Base-by-base conservation (phyloP, 2,113 vertebrate genomes). In the Dissostichus mawsoni region DNA sequence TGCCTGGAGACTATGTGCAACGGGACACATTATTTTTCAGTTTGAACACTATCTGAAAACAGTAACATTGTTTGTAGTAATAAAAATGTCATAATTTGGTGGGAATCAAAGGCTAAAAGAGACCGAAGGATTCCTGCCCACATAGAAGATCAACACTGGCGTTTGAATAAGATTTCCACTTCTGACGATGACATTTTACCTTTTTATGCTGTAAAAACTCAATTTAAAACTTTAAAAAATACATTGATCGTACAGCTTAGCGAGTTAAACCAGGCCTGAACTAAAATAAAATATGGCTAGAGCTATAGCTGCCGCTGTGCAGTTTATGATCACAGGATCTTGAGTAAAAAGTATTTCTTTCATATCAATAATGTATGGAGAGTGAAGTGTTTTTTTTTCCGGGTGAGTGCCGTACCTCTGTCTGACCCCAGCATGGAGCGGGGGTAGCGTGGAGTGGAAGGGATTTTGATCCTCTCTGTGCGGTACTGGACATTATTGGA, bases 391-490 rank as follows among this genome's bases (percentile, higher is more conserved):
- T 8, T 9, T n/a, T 68, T 52, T 64, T 62, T 16, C 52, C 3
- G 1, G 1, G 17, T 17, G 36, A n/a, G 44, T 4, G 12, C 87
- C 86, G 29, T 92, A 99, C 98, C 98, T 96, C 97, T 95, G 89
- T 99, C 98, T 17, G 97, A 98, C 29, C 97, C 96, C 93, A 98
- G 90, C 85, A 97, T 94, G 69, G 97, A 98, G 67, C 98, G 96
- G 0, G 97, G 97, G 61, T 99, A 99, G 78, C 98, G 96, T 8
- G 97, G 97, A 0, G 97, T 99, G 67, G 96, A 95, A 0, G 98
- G 98, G 82, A 99, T 97, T 94, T 99, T 99, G 94, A 99, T 99
- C 92, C 98, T 95, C 90, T 98, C 98, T 12, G 96, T 95, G 92
- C 97, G 97, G 91, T 97, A 98, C 76, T 98, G 97, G 90, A 98